Evolutionary conservation across 2,113 vertebrate species (phyloP).

Genomic region (Sclerurus mexicanus): DNA sequence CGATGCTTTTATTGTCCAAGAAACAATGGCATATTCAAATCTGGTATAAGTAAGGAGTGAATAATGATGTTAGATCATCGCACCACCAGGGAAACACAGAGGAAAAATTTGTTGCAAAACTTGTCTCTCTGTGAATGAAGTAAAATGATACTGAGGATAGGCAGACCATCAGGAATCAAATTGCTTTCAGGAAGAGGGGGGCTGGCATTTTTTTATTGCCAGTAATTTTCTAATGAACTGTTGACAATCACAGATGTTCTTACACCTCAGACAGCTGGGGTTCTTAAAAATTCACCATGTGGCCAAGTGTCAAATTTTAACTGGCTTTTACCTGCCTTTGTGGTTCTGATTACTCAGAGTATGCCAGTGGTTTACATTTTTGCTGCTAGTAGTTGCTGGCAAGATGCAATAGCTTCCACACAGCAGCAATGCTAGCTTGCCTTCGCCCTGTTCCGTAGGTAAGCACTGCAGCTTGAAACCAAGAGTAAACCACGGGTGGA

Average conservation of each 20-base stretch:
- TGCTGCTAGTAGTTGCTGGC: background rate
- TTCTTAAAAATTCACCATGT: constrained; percentile 35
- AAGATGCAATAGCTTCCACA: background rate
- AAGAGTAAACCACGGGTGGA: background rate
- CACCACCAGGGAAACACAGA: background rate
- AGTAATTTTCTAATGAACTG: constrained; percentile 57
- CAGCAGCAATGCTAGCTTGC: background rate
- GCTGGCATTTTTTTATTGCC: constrained; percentile 33
- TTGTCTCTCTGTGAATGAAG: background rate
- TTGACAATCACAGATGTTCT: constrained; percentile 61
- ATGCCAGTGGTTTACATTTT: background rate
- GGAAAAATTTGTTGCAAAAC: constrained; percentile 17
- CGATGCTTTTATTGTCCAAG: constrained; percentile 41
- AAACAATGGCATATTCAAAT: constrained; percentile 67
- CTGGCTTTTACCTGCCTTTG: constrained; percentile 7
- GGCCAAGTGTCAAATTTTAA: constrained; percentile 27
- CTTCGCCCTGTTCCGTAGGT: background rate
- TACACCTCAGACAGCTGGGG: constrained; percentile 47
- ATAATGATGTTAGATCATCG: constrained; percentile 35
- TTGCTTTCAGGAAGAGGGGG: background rate
- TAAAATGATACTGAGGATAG: background rate
- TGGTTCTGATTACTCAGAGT: background rate
- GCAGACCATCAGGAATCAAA: background rate
- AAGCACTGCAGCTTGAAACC: background rate
- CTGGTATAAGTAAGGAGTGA: constrained; percentile 12